These are phyloP conservation scores for Pocillopora meandrina DNA, from an alignment of 92 coral and sea anemone species.

Conservation along the genomic window DNA sequence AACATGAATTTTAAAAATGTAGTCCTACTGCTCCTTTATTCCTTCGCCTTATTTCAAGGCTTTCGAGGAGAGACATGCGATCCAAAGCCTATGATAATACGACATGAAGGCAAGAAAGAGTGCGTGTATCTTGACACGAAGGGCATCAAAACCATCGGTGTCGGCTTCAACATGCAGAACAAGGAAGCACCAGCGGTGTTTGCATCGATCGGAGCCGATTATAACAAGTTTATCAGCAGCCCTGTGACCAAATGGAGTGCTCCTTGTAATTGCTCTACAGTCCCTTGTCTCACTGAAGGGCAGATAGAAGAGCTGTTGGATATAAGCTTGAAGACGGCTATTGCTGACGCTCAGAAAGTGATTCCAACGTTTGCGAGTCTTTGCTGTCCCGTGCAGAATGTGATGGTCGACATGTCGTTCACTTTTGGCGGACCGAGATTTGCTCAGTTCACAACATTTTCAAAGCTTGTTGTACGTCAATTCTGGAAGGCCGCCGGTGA, in stretches of 20 bases:
- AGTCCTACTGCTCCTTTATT: neutral
- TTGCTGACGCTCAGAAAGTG: constrained; percentile 64
- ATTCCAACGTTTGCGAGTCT: constrained; percentile 66
- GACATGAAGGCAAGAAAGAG: constrained; percentile 68
- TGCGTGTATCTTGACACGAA: constrained; percentile 85
- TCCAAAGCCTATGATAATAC: constrained; percentile 68
- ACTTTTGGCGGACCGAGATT: constrained; percentile 72
- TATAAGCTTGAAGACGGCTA: constrained; percentile 62
- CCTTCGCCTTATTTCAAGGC: constrained; percentile 1
- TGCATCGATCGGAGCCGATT: constrained; percentile 77
- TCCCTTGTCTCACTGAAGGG: constrained; percentile 68
- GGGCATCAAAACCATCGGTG: constrained; percentile 79
- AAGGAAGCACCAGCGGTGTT: constrained; percentile 64
- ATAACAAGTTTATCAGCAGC: constrained; percentile 72
- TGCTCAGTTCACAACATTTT: constrained; percentile 64
- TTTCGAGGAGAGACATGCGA: constrained; percentile 53
- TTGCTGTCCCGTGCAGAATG: constrained; percentile 88
- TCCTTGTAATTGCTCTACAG: constrained; percentile 72
- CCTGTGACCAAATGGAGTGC: constrained; percentile 51
- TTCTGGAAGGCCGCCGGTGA: constrained; percentile 88
- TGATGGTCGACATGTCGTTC: constrained; percentile 90
- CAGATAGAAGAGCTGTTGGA: constrained; percentile 73
- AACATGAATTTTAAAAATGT: constrained; percentile 18
- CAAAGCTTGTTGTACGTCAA: constrained; percentile 54
- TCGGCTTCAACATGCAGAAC: constrained; percentile 78